These are phyloP conservation scores for Chionomys nivalis DNA, from an alignment of 2,113 vertebrate genomes.

Conservation along the genomic window DNA sequence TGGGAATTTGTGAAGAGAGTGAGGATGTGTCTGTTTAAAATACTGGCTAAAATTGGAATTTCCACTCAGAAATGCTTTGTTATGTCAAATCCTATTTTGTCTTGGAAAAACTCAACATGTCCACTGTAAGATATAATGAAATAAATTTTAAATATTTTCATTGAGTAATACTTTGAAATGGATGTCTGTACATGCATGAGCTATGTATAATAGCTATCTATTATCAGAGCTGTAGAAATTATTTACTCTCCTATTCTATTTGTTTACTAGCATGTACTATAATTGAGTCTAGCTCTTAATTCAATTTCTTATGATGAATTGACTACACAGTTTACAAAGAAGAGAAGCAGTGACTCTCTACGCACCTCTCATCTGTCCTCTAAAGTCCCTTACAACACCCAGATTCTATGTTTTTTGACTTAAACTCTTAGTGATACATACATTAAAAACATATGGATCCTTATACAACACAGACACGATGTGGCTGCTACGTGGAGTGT, in stretches of 20 bases:
- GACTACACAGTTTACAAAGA: background rate
- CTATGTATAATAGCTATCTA: background rate
- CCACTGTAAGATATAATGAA: constrained; percentile 47
- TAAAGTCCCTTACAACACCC: constrained; percentile 16
- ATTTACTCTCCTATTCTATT: constrained; percentile 3
- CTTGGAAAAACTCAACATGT: constrained; percentile 56
- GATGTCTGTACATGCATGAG: background rate
- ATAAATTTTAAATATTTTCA: constrained; percentile 1
- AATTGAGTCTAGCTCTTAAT: background rate
- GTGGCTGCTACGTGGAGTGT: background rate
- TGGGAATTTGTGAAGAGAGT: constrained; percentile 57
- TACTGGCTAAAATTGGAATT: constrained; percentile 57
- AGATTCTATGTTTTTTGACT: constrained; percentile 18
- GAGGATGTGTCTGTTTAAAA: constrained; percentile 75
- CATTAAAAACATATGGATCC: constrained; percentile 47
- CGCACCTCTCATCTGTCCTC: background rate
- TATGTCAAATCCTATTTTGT: background rate
- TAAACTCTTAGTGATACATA: background rate
- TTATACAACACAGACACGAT: constrained; percentile 16
- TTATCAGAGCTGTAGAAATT: background rate
- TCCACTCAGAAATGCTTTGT: constrained; percentile 55
- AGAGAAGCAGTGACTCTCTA: background rate
- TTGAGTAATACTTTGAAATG: background rate
- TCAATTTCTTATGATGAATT: background rate
- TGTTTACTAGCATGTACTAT: background rate